A percentile compares a stretch with the other conserved stretches of the same genome.
Evolutionary conservation across 1,140 invertebrate species (phyloP).

Genomic region (Leptoteleia sp.): DNA sequence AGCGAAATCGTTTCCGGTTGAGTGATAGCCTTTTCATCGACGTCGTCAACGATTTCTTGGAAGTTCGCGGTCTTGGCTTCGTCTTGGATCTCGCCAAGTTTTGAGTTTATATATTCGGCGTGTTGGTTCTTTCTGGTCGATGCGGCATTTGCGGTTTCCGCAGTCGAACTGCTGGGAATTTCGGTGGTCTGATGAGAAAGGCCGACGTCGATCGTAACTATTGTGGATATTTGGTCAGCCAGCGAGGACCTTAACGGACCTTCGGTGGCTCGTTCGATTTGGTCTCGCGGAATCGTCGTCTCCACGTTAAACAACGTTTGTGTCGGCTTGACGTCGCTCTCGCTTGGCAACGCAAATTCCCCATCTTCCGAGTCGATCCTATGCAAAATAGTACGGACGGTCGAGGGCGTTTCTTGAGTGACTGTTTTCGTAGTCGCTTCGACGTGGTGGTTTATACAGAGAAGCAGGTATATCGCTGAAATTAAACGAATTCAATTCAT

Average conservation of each 20-base stretch:
- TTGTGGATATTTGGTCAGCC: slow-evolving; percentile 27
- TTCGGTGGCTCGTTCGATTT: slow-evolving; percentile 33
- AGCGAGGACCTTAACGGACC: neutral
- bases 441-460: slow-evolving; percentile 48
- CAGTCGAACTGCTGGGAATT: neutral
- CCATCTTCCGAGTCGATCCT: slow-evolving; percentile 38
- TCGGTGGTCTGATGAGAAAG: slow-evolving; percentile 2
- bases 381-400: slow-evolving; percentile 49
- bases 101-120: slow-evolving; percentile 24
- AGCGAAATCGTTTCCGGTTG: slow-evolving; percentile 65
- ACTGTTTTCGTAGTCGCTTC: slow-evolving; percentile 36
- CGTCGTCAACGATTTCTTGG: slow-evolving; percentile 52
- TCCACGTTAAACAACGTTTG: slow-evolving; percentile 11
- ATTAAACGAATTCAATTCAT: neutral
- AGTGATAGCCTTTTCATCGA: slow-evolving; percentile 36
- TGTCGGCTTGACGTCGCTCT: slow-evolving; percentile 37
- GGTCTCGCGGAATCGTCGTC: slow-evolving; percentile 17
- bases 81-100: slow-evolving; percentile 23
- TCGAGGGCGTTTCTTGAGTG: slow-evolving; percentile 27
- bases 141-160: slow-evolving; percentile 3
- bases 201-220: slow-evolving; percentile 37
- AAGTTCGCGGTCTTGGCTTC: slow-evolving; percentile 32
- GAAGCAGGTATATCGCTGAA: slow-evolving; percentile 68
- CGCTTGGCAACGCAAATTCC: slow-evolving; percentile 27
- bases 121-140: slow-evolving; percentile 7